These are phyloP conservation scores for Scaptomyza caliginosa DNA, from an alignment of 2,888 invertebrate species.

Conservation along the genomic window DNA sequence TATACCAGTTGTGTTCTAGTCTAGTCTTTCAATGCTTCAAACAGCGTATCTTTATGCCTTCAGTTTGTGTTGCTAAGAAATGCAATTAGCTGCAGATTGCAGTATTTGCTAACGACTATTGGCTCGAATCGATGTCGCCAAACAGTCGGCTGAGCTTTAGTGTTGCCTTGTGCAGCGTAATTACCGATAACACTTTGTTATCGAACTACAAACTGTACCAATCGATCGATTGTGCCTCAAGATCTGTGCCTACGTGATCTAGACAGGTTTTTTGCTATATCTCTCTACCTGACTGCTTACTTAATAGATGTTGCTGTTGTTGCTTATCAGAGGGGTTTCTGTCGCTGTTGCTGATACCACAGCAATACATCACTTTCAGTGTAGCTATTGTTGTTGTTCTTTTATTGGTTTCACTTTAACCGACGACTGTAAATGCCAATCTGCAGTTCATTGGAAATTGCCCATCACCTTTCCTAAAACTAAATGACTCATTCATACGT, in stretches of 20 bases:
- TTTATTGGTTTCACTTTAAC: conserved; percentile 43
- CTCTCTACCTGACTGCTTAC: conserved; percentile 36
- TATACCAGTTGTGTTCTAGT: not conserved
- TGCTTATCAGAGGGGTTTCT: conserved; percentile 51
- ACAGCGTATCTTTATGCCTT: not conserved
- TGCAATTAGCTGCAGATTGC: conserved; percentile 68
- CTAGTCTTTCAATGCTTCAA: not conserved
- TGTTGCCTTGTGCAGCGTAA: conserved; percentile 11
- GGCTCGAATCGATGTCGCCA: conserved; percentile 30
- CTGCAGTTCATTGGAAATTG: conserved; percentile 32
- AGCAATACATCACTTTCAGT: conserved; percentile 39
- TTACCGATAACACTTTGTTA: conserved; percentile 17
- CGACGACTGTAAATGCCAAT: conserved; percentile 32
- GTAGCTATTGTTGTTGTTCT: conserved; percentile 20
- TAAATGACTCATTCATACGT: conserved; percentile 33
- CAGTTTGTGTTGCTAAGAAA: conserved; percentile 24
- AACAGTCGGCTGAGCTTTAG: conserved; percentile 57
- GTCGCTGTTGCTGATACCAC: conserved; percentile 50
- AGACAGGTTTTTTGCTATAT: not conserved
- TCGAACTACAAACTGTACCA: no score
- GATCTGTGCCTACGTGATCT: not conserved
- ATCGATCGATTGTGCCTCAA: no score
- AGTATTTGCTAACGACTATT: conserved; percentile 29
- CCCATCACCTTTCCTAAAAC: not conserved
- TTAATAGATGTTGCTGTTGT: conserved; percentile 68